Conservation (phyloP, 2,888 invertebrate species). For the Panzeria rudis region DNA sequence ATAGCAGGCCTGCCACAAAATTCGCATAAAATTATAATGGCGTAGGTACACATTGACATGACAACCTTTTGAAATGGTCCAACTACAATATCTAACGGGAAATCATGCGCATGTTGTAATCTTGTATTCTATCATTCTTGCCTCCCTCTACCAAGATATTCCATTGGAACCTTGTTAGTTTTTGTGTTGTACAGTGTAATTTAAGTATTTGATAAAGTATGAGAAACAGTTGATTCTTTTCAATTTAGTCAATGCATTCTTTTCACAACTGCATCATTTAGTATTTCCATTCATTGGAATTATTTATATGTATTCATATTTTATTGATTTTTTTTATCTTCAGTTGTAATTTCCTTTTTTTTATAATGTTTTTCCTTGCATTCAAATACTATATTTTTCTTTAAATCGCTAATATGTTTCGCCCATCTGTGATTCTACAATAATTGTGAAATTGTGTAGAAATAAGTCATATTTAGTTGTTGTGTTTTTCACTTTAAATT, state of each 20-base stretch:
- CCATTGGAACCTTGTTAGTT: too few relatives aligned
- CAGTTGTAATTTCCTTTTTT: slow-evolving; percentile 15
- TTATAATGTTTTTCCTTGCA: neutral
- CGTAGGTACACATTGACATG: too few relatives aligned
- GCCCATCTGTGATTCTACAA: neutral
- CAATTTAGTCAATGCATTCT: neutral
- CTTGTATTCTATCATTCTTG: too few relatives aligned
- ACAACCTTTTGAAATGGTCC: too few relatives aligned
- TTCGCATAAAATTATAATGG: too few relatives aligned
- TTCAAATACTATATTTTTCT: neutral
- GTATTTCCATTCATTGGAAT: slow-evolving; percentile 6
- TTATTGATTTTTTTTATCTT: slow-evolving; percentile 54
- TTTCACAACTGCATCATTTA: neutral
- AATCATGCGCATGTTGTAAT: too few relatives aligned
- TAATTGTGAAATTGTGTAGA: slow-evolving; percentile 13
- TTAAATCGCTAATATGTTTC: slow-evolving; percentile 26
- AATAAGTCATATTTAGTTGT: slow-evolving; percentile 20
- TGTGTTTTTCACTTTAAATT: neutral
- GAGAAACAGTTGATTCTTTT: too few relatives aligned
- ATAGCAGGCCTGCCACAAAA: too few relatives aligned
- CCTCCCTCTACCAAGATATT: too few relatives aligned
- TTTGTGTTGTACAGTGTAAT: too few relatives aligned
- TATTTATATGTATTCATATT: slow-evolving; percentile 18
- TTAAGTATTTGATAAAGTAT: too few relatives aligned
- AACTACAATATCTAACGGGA: too few relatives aligned